Evolutionary conservation across 2,113 vertebrate species (phyloP), one percentile per base, ranked within the genome.

Genomic region (Xenopus borealis): DNA sequence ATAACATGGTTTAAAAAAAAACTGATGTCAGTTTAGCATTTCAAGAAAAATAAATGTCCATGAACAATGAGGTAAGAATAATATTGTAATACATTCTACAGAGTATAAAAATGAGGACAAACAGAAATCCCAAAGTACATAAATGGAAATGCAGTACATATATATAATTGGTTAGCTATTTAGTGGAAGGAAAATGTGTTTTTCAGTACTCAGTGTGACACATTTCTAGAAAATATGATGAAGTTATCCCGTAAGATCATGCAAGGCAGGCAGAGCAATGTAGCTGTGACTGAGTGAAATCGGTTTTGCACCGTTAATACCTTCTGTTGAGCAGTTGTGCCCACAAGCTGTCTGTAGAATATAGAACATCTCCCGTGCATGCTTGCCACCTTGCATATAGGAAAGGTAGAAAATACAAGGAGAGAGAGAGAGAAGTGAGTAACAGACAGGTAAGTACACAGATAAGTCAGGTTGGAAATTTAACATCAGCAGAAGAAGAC

Each of bases 281-380:
- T 88, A 90, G 86, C 81, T 84, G 87, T 88, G 89, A 84, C 86
- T 89, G 89, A 87, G 87, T 87, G 53, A 89, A 90, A 90, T 89
- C 88, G 89, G 87, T 90, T 74, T 91, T 89, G 86, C 86, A 86
- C 88, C 84, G 86, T 88, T 92, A 94, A 94, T 99, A 99, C 97
- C 97, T 99, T 99, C 95, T 91, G 95, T 94, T 89, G 97, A 96
- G 94, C 96, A 98, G 95, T 98, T 99, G 93, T 94, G 95, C 94
- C 92, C 93, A 94, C 96, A 98, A 95, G 95, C 90, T 90, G 90
- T 94, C 92, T 96, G 97, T 88, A 96, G 94, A 90, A 98, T 92
- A 98, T 92, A 96, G 95, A 99, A 98, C 93, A 94, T 94, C 96
- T 98, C 96, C 89, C 93, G 94, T 89, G 95, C 94, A 95, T 94